Conservation (phyloP, 2,113 vertebrate genomes). For the Chaetorhynchus papuensis region DNA sequence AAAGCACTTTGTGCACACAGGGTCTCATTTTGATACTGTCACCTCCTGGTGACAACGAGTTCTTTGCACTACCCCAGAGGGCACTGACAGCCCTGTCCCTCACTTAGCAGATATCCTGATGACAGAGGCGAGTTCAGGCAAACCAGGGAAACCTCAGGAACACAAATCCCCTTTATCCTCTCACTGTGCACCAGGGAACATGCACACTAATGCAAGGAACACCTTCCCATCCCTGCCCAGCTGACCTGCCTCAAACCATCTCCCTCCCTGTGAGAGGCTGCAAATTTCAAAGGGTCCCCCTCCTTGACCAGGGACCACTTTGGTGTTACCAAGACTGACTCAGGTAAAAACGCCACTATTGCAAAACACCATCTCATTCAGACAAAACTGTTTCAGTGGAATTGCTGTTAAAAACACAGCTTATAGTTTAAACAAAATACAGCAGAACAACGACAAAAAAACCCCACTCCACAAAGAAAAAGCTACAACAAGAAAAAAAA, state of each 20-base stretch:
- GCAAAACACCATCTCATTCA: background rate
- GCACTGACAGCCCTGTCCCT: background rate
- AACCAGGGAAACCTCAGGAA: background rate
- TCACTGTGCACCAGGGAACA: background rate
- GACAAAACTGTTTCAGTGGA: background rate
- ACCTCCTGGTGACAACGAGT: background rate
- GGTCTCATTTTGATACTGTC: background rate
- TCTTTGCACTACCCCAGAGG: background rate
- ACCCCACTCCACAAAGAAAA: background rate
- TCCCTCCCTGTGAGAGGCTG: background rate
- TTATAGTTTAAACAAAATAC: background rate
- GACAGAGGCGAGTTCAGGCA: background rate
- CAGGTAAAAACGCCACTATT: background rate
- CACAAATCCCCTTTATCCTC: background rate
- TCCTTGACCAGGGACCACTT: background rate
- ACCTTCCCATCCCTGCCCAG: background rate
- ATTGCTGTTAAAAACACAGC: background rate
- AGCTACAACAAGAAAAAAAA: fast-evolving
- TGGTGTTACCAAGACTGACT: background rate
- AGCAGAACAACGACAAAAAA: background rate
- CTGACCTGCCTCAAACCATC: background rate
- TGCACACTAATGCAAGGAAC: background rate
- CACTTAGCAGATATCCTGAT: background rate
- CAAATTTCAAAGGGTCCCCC: background rate
- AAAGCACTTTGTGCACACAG: background rate